Evolutionary conservation across 2,113 vertebrate species (phyloP).

Genomic region (Tapirus terrestris): DNA sequence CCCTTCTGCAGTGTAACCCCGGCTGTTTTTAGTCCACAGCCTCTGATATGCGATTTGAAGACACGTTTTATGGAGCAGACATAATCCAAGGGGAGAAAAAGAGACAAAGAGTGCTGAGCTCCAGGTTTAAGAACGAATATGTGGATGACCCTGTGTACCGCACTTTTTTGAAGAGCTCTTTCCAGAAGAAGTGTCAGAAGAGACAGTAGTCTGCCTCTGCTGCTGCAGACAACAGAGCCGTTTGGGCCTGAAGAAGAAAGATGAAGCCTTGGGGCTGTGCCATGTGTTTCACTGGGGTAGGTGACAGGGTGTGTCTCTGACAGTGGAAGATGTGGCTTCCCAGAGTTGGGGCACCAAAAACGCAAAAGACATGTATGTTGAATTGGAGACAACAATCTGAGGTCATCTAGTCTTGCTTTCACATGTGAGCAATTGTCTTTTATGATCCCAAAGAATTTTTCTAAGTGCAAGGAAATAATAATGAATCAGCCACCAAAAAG

Average conservation of each 20-base stretch:
- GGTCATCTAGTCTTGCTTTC: slow-evolving; percentile 34
- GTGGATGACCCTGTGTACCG: slow-evolving; percentile 94
- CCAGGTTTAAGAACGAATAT: slow-evolving; percentile 95
- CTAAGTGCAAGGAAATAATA: slow-evolving; percentile 48
- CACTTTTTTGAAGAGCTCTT: slow-evolving; percentile 88
- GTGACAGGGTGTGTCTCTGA: slow-evolving; percentile 31
- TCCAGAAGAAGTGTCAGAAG: slow-evolving; percentile 91
- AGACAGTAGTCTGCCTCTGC: slow-evolving; percentile 83
- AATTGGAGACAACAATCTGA: not conserved
- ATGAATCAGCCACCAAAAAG: slow-evolving; percentile 20
- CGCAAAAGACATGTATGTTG: not conserved
- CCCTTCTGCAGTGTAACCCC: slow-evolving; percentile 43
- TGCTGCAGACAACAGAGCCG: not conserved
- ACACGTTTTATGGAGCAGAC: slow-evolving; percentile 92
- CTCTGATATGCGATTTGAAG: slow-evolving; percentile 97
- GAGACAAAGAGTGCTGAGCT: slow-evolving; percentile 94
- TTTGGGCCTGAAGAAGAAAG: not conserved
- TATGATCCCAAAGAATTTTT: slow-evolving; percentile 71
- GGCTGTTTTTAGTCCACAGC: slow-evolving; percentile 93
- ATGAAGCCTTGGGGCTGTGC: not conserved
- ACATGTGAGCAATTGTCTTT: slow-evolving; percentile 23
- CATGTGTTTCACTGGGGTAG: not conserved
- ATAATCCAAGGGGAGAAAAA: slow-evolving; percentile 93
- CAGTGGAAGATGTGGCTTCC: slow-evolving; percentile 33
- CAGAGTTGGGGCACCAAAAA: slow-evolving; percentile 21